A percentile compares a stretch with the other conserved stretches of the same genome.
phyloP scores from a whole-genome alignment of 2,797 vertebrate species.

The Pipistrellus nathusii region DNA sequence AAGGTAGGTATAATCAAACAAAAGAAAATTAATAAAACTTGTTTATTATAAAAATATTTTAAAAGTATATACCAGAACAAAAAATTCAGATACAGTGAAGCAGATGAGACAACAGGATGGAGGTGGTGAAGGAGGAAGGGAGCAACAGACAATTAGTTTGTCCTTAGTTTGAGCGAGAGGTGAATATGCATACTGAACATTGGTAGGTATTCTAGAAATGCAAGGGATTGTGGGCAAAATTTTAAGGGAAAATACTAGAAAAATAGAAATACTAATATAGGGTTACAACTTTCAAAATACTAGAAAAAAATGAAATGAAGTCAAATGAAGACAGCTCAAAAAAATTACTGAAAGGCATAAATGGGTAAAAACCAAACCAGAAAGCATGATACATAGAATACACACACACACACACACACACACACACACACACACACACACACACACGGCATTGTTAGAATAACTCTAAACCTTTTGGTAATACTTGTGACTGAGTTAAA shows the following conservation, averaged over 20 bases:
- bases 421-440: no score
- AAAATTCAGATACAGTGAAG: neutral
- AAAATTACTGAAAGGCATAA: constrained; percentile 21
- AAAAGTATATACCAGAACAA: neutral
- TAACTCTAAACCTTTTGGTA: neutral
- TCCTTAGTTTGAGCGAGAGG: neutral
- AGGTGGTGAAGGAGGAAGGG: neutral
- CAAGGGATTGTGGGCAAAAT: neutral
- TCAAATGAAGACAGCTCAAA: neutral
- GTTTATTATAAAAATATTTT: constrained; percentile 1
- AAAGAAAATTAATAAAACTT: neutral
- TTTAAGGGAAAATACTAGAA: constrained; percentile 14
- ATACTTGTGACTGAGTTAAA: neutral
- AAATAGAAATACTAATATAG: neutral
- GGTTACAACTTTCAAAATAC: constrained; percentile 1
- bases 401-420: no score
- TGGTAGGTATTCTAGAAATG: neutral
- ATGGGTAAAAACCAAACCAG: neutral
- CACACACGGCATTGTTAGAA: no score
- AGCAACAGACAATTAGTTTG: neutral
- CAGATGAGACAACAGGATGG: no score
- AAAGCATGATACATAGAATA: neutral
- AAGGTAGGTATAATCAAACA: neutral
- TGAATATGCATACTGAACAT: neutral
- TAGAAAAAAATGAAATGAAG: constrained; percentile 32